Base-by-base conservation (phyloP, 2,113 vertebrate species). In the Brachypodius melanocephalos region DNA sequence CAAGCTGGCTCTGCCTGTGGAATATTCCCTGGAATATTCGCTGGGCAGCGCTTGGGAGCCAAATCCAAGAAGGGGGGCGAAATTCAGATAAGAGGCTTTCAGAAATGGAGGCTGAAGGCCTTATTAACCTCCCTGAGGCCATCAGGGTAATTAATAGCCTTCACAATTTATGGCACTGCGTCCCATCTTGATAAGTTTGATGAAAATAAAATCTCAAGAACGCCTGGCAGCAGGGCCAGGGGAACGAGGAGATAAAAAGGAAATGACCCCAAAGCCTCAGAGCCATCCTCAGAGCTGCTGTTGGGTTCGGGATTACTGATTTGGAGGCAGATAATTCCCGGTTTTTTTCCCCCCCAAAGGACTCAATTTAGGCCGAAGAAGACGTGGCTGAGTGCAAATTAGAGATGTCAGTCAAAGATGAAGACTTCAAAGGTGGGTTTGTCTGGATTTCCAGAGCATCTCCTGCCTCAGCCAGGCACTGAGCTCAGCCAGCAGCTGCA, bases 141-240 rank as follows among this genome's bases (percentile, higher is more conserved):
- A 67, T 77, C 83, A 9, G 6, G 25, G 51, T 88, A 94, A 95
- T 93, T 91, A 91, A 96, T 84, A 85, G 63, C 59, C 42, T 52
- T 72, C 28, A 4, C 48, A 72, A 42, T 94, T 94, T 73, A 54
- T 58, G 20, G 77, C 46, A 3, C 49, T 68, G 55, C 31, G 38
- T 51, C 76, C 84, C 42, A 18, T 54, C 93, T 71, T 21, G 65
- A 85, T 69, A 57, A 79, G 36, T 24, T 17, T 67, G 71, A 90
- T 75, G 49, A 62, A 90, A 93, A 85, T 54, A 75, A 74, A 54
- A 45, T 46, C 25, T 19, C 25, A 34, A 17, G 25, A 32, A 61
- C 38, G 17, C 43, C 48, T 65, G 3, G 19, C 49, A 65, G 66
- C 20, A 29, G 46, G 29, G 49, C 77, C 69, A 34, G 45, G 72